Conservation (phyloP, 1,140 invertebrate species). For the Melanaphis sacchari region DNA sequence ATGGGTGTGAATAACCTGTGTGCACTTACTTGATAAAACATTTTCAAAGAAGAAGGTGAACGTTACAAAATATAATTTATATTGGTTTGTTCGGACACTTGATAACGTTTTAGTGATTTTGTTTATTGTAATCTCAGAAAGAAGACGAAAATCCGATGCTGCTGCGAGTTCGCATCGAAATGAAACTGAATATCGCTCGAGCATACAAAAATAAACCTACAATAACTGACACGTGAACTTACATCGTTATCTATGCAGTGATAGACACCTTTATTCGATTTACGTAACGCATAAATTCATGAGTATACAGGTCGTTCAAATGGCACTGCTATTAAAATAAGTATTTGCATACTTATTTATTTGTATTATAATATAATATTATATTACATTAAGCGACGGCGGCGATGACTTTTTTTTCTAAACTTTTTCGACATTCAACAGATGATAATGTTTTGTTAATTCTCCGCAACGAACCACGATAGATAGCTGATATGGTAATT, state of each 20-base stretch:
- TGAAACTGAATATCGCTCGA: neutral
- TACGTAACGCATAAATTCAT: neutral
- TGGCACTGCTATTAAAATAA: too few relatives aligned
- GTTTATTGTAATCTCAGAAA: neutral
- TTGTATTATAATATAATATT: too few relatives aligned
- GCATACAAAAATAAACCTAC: neutral
- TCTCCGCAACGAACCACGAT: too few relatives aligned
- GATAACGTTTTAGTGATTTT: neutral
- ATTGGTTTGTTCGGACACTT: neutral
- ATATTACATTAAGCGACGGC: too few relatives aligned
- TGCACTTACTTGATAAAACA: neutral
- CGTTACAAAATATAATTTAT: neutral
- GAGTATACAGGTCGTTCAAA: neutral
- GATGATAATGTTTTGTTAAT: too few relatives aligned
- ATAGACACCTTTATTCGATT: neutral
- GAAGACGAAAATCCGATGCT: neutral
- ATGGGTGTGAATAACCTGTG: neutral
- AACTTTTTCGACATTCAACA: too few relatives aligned
- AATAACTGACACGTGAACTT: neutral
- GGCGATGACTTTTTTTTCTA: too few relatives aligned
- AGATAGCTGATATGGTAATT: too few relatives aligned
- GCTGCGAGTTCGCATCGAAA: neutral
- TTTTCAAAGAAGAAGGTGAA: neutral
- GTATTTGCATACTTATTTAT: too few relatives aligned
- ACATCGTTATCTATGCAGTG: neutral